Percentiles rank a stretch among this genome's conserved stretches.
These are phyloP conservation scores for Remorina albescens DNA, from an alignment of 2,797 vertebrate genomes.

Conservation along the genomic window DNA sequence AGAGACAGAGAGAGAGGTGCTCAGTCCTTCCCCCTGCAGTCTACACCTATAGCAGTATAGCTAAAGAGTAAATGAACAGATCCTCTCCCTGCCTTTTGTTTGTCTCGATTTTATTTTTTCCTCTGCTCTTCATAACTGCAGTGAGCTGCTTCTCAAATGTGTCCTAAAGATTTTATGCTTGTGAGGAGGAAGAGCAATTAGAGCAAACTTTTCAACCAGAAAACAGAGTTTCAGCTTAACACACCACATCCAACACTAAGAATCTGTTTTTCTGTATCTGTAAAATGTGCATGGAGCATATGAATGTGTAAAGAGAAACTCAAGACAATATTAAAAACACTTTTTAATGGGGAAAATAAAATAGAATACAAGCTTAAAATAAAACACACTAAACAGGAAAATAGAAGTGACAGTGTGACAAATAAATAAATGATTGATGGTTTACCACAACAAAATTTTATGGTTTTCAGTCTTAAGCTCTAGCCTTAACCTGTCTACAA, in stretches of 20 bases:
- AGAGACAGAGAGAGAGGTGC: too few relatives aligned
- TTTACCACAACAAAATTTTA: too few relatives aligned
- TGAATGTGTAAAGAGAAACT: neutral
- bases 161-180: constrained; percentile 7
- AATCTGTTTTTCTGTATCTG: neutral
- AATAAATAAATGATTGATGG: too few relatives aligned
- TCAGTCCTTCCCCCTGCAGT: too few relatives aligned
- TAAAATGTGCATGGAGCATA: constrained; percentile 14
- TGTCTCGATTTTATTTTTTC: neutral
- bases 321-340: too few relatives aligned
- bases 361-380: neutral
- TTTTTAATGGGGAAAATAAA: neutral
- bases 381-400: neutral
- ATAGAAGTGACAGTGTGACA: too few relatives aligned
- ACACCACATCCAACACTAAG: neutral
- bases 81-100: neutral
- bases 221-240: constrained; percentile 6
- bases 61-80: too few relatives aligned
- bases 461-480: too few relatives aligned
- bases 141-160: constrained; percentile 13
- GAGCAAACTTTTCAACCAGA: neutral
- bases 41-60: too few relatives aligned
- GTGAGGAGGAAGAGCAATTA: constrained; percentile 20
- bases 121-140: neutral
- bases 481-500: too few relatives aligned